These are phyloP conservation scores for Euura saliciscinereae DNA, from an alignment of 1,140 invertebrate genomes.

Conservation along the genomic window DNA sequence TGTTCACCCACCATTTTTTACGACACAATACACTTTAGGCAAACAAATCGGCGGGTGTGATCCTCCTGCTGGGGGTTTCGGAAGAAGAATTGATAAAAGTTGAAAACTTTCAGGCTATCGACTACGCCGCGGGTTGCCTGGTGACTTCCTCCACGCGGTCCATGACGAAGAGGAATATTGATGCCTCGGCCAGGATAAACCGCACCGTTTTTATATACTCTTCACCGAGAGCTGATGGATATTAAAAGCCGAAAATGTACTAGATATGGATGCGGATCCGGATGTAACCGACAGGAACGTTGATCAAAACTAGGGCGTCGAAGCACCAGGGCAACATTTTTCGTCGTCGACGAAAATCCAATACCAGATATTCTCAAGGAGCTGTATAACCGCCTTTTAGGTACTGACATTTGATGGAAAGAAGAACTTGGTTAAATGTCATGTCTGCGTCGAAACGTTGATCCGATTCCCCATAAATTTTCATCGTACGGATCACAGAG, in stretches of 20 bases:
- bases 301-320: neutral
- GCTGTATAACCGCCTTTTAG: too few species aligned
- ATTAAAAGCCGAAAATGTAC: neutral
- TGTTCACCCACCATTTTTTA: neutral
- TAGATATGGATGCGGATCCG: neutral
- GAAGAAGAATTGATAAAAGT: neutral
- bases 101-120: neutral
- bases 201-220: neutral
- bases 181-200: neutral
- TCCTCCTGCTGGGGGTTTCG: neutral
- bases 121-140: neutral
- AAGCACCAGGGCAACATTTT: neutral
- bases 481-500: neutral
- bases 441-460: too few species aligned
- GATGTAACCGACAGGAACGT: neutral
- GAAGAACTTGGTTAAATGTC: too few species aligned
- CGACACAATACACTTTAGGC: conserved; percentile 4
- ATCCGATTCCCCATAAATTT: neutral
- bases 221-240: neutral
- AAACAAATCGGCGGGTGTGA: conserved; percentile 1
- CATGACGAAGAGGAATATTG: conserved; percentile 5
- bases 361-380: neutral
- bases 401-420: too few species aligned
- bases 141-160: neutral
- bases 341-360: neutral